Conservation (phyloP, 2,888 invertebrate species). For the Pristionchus maxplancki region DNA sequence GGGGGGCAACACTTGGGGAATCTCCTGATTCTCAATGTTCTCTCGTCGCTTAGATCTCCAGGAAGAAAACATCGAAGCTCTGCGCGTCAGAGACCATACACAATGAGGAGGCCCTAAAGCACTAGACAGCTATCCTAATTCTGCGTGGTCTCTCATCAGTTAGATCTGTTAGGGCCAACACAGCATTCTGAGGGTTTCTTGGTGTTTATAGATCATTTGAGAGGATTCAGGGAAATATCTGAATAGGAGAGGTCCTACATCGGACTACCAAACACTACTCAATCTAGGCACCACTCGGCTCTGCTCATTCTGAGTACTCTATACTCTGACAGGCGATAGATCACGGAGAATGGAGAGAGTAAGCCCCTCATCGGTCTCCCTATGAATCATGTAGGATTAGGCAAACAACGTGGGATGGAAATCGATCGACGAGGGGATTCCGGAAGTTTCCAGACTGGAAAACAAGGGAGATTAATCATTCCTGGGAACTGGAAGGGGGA, state of each 20-base stretch:
- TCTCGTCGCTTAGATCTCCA: background rate
- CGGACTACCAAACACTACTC: background rate
- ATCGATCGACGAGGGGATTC: background rate
- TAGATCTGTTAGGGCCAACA: too few relatives aligned
- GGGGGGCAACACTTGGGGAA: background rate
- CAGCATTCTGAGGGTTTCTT: too few relatives aligned
- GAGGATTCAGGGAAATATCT: too few relatives aligned
- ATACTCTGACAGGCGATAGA: too few relatives aligned
- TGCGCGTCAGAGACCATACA: too few relatives aligned
- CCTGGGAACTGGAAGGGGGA: background rate
- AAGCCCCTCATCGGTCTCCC: background rate
- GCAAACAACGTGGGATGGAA: background rate
- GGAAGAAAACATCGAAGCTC: too few relatives aligned
- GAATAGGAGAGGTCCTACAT: too few relatives aligned
- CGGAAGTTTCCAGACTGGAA: background rate
- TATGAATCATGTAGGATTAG: slow-evolving; percentile 32
- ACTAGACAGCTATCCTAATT: too few relatives aligned
- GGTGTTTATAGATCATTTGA: too few relatives aligned
- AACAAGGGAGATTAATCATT: background rate
- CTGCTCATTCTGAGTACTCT: background rate
- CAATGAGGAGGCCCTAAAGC: background rate
- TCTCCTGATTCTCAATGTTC: background rate
- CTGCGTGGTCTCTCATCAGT: too few relatives aligned
- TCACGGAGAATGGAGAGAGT: too few relatives aligned
- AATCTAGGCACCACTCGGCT: background rate